phyloP scores from a whole-genome alignment of 2,113 vertebrate species.

The Acanthochromis polyacanthus region DNA sequence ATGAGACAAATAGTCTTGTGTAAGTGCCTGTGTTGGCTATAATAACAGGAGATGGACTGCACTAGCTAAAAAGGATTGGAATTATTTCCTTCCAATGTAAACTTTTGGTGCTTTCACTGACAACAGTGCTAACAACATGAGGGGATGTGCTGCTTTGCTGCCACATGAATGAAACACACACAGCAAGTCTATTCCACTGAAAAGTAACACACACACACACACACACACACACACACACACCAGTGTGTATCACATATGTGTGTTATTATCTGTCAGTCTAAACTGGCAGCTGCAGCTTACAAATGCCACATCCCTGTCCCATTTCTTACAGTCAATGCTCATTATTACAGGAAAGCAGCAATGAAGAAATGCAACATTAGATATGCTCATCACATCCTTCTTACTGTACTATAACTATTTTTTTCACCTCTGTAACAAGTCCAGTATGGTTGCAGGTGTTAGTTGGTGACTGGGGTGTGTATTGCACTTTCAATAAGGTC shows the following conservation, averaged over 20 bases:
- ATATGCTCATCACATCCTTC: background rate
- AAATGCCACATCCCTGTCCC: background rate
- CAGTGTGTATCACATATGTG: background rate
- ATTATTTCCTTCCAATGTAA: background rate
- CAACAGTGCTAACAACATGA: background rate
- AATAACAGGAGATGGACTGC: constrained; percentile 3
- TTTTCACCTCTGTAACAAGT: background rate
- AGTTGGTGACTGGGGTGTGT: constrained; percentile 6
- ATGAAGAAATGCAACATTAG: too few relatives aligned
- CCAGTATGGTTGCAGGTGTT: background rate
- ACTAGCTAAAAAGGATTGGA: constrained; percentile 5
- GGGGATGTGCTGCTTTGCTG: background rate
- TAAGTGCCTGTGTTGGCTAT: constrained; percentile 14
- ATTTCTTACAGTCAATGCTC: background rate
- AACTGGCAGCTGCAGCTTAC: constrained; percentile 7
- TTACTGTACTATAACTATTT: background rate
- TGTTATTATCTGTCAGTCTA: constrained; percentile 4
- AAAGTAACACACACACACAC: too few relatives aligned
- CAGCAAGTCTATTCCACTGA: background rate
- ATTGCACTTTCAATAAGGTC: background rate
- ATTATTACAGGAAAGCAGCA: background rate
- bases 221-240: too few relatives aligned
- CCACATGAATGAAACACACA: background rate
- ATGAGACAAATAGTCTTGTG: background rate
- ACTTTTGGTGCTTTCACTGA: background rate